These are phyloP conservation scores for Troilus luridus DNA, from an alignment of 2,888 invertebrate genomes.

Conservation along the genomic window DNA sequence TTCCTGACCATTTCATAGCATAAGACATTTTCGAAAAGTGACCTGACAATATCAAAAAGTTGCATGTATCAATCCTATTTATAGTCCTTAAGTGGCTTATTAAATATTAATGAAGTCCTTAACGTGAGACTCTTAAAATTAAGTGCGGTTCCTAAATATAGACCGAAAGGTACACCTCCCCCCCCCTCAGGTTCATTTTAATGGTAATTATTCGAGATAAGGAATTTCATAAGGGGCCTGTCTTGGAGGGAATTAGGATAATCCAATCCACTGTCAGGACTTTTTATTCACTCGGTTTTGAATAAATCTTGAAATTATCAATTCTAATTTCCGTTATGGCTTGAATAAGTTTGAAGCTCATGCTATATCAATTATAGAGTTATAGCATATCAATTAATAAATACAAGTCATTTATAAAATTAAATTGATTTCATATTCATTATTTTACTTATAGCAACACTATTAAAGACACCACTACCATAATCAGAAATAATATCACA, in stretches of 20 bases:
- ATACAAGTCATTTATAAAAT: too few relatives aligned
- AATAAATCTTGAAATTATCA: constrained; percentile 11
- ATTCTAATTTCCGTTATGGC: background rate
- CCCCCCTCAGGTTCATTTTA: background rate
- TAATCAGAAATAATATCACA: too few relatives aligned
- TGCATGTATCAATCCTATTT: background rate
- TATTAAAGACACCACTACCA: too few relatives aligned
- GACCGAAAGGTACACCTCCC: background rate
- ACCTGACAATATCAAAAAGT: too few relatives aligned
- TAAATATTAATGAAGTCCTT: background rate
- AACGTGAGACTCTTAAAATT: background rate
- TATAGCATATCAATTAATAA: background rate
- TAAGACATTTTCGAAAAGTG: too few relatives aligned
- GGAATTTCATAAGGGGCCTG: background rate
- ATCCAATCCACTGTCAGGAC: background rate
- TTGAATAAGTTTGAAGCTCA: background rate
- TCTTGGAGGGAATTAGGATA: background rate
- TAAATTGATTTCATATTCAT: too few relatives aligned
- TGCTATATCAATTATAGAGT: background rate
- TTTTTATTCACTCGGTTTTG: background rate
- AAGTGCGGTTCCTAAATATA: background rate
- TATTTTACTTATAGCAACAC: too few relatives aligned
- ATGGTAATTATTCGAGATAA: background rate
- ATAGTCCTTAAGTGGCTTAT: background rate
- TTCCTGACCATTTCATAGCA: too few relatives aligned